Evolutionary conservation across 2,797 vertebrate genomes (phyloP).

Genomic region (Acrossocheilus fasciatus): DNA sequence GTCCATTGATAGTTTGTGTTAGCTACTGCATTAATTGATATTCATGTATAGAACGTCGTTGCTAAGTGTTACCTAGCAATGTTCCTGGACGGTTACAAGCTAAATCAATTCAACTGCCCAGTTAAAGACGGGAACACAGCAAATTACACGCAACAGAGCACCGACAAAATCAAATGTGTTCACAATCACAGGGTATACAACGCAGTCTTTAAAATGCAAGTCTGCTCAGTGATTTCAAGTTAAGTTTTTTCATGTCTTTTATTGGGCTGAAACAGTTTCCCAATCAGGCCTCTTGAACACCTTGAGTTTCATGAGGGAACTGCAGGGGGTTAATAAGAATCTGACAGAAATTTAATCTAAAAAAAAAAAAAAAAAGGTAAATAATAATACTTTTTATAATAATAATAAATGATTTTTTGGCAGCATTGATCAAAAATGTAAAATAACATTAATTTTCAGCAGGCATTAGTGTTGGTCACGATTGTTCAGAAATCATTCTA

Average conservation of each 20-base stretch:
- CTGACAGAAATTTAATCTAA: neutral
- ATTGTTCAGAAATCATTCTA: neutral
- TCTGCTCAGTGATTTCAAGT: neutral
- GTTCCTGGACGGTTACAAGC: conserved; percentile 25
- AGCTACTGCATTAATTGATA: neutral
- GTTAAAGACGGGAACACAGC: conserved; percentile 36
- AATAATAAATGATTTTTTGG: neutral
- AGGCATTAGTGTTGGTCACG: neutral
- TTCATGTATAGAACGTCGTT: too few species aligned
- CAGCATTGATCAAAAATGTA: neutral
- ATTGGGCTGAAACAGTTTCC: neutral
- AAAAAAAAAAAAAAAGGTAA: neutral
- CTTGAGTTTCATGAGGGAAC: neutral
- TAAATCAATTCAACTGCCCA: conserved; percentile 46
- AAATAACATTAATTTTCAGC: neutral
- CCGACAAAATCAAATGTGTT: conserved; percentile 10
- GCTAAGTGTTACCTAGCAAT: too few species aligned
- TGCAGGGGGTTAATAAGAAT: neutral
- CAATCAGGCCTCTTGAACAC: neutral
- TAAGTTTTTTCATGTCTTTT: neutral
- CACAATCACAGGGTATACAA: neutral
- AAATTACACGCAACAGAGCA: conserved; percentile 36
- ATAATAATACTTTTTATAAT: neutral
- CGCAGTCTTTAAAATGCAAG: neutral
- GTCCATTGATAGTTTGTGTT: neutral